Base-by-base conservation (phyloP, 1,140 invertebrate genomes). In the Drosophila biarmipes region DNA sequence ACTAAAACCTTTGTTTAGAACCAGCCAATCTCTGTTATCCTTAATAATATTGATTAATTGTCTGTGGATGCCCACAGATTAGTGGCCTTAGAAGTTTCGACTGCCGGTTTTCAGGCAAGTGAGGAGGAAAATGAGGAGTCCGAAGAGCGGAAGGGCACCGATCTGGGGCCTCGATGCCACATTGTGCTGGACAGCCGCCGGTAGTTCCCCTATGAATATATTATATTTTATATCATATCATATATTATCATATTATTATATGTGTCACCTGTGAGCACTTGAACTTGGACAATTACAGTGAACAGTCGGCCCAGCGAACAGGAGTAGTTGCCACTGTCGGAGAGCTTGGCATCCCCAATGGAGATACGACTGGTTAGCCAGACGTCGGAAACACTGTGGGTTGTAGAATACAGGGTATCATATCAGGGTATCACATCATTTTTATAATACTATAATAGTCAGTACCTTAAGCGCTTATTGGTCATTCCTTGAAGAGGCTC, bases 101-200 rank as follows among this genome's bases (percentile, higher is more conserved):
- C 24, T 34, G 38, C 35, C 34, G 27, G 17, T 40, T 58, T 58
- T 21, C n/a, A 27, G 34, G 35, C 53, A 73, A 38, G 42, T 64
- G 34, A 29, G 48, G 64, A 38, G 35, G 63, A 64, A 87, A 61
- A 49, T 58, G 52, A 57, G 61, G 10, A 64, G 52, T 48, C 51
- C 73, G 62, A 80, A 2, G 24, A 48, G 52, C 12, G 55, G 46
- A 15, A 46, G 43, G 19, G 40, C 37, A 17, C 40, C 55, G 40
- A 40, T 54, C 34, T 24, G 27, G n/a, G 43, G 48, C 58, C 37
- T 49, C 17, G 46, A 8, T 12, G 80, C 90, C 21, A 64, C 31
- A 51, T 91, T 92, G 55, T 92, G 92, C 62, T 92, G 92, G 15
- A 92, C 92, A 54, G 92, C 92, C 46, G 92, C 92, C 14, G 92